Conservation (phyloP, 2,797 vertebrate species). For the Lophotriccus pileatus region DNA sequence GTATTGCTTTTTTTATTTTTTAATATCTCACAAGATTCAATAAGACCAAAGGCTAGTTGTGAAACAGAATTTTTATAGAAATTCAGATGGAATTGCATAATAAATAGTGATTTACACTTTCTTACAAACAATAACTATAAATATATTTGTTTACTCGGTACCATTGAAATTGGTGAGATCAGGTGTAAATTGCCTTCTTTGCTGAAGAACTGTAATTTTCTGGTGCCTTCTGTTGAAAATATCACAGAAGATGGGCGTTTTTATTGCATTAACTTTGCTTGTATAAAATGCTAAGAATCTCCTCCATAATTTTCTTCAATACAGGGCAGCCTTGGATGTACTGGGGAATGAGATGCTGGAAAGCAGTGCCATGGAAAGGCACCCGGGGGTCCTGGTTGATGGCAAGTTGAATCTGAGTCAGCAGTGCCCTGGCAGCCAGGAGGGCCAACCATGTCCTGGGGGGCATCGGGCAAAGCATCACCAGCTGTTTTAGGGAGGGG, state of each 20-base stretch:
- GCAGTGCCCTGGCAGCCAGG: too few relatives aligned
- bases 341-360: neutral
- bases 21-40: neutral
- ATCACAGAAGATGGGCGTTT: neutral
- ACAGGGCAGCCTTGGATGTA: neutral
- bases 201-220: neutral
- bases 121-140: neutral
- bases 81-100: neutral
- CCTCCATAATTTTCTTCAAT: neutral
- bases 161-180: neutral
- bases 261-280: neutral
- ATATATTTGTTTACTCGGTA: neutral
- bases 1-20: too few relatives aligned
- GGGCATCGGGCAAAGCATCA: too few relatives aligned
- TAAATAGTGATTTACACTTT: neutral
- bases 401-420: neutral
- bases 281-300: neutral
- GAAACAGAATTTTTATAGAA: neutral
- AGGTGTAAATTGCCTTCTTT: neutral
- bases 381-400: neutral
- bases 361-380: neutral
- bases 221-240: neutral
- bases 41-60: neutral
- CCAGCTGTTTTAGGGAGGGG: too few relatives aligned
- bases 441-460: too few relatives aligned